phyloP scores from a whole-genome alignment of 2,888 invertebrate species.

The Zygaena filipendulae region DNA sequence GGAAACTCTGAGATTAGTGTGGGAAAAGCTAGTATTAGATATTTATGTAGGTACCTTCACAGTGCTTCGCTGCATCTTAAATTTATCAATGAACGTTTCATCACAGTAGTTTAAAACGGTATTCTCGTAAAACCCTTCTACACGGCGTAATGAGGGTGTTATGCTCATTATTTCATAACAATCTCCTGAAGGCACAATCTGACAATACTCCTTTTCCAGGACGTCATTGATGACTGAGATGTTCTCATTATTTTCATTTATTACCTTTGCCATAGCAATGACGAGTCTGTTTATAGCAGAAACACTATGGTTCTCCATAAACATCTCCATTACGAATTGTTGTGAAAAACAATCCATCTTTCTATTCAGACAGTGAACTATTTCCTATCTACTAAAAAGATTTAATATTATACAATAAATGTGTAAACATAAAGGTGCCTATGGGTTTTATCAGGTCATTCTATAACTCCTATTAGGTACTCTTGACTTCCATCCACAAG shows the following conservation, averaged over 20 bases:
- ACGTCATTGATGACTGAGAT: slow-evolving; percentile 28
- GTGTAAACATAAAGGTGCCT: too few species aligned
- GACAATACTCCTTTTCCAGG: slow-evolving; percentile 22
- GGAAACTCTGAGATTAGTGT: too few species aligned
- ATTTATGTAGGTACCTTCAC: slow-evolving; percentile 40
- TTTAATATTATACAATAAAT: too few species aligned
- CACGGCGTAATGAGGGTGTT: neutral
- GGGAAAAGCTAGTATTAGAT: too few species aligned
- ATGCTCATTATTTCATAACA: neutral
- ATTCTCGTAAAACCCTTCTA: slow-evolving; percentile 34
- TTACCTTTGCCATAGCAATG: slow-evolving; percentile 41
- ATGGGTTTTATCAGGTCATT: too few species aligned
- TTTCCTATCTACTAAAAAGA: too few species aligned
- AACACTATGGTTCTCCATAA: slow-evolving; percentile 46
- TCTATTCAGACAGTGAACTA: too few species aligned
- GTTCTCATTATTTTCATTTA: slow-evolving; percentile 45
- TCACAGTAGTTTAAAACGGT: slow-evolving; percentile 32
- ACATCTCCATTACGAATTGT: slow-evolving; percentile 45
- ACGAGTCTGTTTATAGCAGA: slow-evolving; percentile 39
- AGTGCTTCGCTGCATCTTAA: slow-evolving; percentile 44
- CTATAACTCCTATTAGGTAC: too few species aligned
- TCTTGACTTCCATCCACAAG: too few species aligned
- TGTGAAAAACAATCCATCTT: slow-evolving; percentile 40
- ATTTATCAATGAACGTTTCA: slow-evolving; percentile 34
- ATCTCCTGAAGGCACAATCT: neutral